These are phyloP conservation scores for Anodontia alba DNA, from an alignment of 2,888 invertebrate species.

Conservation along the genomic window DNA sequence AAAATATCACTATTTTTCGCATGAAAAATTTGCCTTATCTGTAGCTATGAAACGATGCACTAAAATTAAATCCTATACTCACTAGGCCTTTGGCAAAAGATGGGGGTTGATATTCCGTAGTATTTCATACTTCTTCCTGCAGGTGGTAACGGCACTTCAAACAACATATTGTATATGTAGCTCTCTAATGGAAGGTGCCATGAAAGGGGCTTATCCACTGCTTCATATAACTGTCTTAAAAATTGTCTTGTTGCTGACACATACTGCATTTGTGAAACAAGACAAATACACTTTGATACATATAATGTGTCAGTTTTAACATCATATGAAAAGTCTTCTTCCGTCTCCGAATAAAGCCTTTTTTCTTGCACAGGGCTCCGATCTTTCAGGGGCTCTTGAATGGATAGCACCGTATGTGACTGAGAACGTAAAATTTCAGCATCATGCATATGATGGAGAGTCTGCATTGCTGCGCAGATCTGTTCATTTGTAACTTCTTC, in stretches of 20 bases:
- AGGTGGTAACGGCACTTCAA: constrained; percentile 96
- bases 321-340: constrained; percentile 88
- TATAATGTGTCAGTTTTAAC: constrained; percentile 96
- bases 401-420: constrained; percentile 41
- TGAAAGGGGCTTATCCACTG: constrained; percentile 72
- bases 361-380: constrained; percentile 55
- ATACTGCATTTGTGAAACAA: constrained; percentile 96
- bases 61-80: too few relatives aligned
- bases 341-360: constrained; percentile 26
- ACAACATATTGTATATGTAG: constrained; percentile 97
- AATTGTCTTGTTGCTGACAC: constrained; percentile 74
- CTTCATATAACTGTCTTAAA: constrained; percentile 78
- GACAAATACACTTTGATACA: constrained; percentile 97
- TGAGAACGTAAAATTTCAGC: constrained; percentile 81
- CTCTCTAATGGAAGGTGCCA: constrained; percentile 90
- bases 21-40: too few relatives aligned
- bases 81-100: constrained; percentile 84
- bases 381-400: constrained; percentile 56
- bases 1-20: too few relatives aligned
- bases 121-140: constrained; percentile 93
- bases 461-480: constrained; percentile 98
- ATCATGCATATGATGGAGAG: constrained; percentile 90
- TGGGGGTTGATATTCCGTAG: constrained; percentile 86
- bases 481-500: constrained; percentile 97
- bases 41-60: too few relatives aligned